These are phyloP conservation scores for Melopsittacus undulatus DNA, from an alignment of 2,797 vertebrate genomes.

Conservation along the genomic window DNA sequence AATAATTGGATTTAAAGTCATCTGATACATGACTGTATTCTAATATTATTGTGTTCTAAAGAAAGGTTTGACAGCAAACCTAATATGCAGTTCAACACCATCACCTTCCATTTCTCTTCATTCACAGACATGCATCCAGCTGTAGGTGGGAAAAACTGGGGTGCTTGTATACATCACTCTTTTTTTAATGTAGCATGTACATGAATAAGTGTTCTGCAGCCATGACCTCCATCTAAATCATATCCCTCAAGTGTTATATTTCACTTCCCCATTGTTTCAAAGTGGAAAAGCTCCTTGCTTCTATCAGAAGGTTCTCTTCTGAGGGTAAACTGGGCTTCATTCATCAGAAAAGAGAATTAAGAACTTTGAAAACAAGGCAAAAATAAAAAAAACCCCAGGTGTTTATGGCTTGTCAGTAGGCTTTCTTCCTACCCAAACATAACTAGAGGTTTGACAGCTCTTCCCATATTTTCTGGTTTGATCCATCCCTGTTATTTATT, in stretches of 20 bases:
- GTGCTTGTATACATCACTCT: background rate
- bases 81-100: background rate
- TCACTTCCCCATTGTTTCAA: background rate
- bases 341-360: background rate
- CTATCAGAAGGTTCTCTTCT: background rate
- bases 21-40: background rate
- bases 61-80: background rate
- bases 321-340: background rate
- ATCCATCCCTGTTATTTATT: background rate
- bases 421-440: background rate
- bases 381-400: background rate
- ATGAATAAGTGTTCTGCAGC: background rate
- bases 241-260: background rate
- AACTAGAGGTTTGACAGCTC: background rate
- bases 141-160: background rate
- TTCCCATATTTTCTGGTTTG: background rate
- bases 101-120: background rate
- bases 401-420: background rate
- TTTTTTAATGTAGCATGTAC: background rate
- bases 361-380: background rate
- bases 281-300: background rate
- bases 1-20: background rate
- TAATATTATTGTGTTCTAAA: background rate
- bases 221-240: background rate
- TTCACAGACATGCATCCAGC: background rate